Evolutionary conservation across 1,140 invertebrate species (phyloP).

Genomic region (Sinella curviseta): DNA sequence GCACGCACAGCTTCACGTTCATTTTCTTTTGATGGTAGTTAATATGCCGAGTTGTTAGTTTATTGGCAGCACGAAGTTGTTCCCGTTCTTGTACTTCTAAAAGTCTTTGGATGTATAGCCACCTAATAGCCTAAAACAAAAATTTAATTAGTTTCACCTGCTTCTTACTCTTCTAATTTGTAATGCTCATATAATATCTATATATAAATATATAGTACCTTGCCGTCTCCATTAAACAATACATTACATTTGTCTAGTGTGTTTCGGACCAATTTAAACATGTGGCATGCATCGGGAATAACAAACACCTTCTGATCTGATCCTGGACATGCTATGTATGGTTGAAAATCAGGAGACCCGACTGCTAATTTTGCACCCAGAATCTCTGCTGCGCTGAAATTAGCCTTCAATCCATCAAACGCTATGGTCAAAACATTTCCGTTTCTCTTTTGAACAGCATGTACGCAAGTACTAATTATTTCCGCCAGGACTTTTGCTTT

Average conservation of each 20-base stretch:
- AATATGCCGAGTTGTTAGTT: neutral
- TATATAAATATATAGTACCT: neutral
- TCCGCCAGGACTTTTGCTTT: too few relatives aligned
- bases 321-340: neutral
- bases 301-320: neutral
- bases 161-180: neutral
- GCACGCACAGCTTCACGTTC: neutral
- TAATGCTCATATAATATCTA: neutral
- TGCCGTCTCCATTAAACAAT: neutral
- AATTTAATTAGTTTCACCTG: too few relatives aligned
- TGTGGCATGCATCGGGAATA: neutral
- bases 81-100: neutral
- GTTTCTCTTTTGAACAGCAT: too few relatives aligned
- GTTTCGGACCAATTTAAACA: neutral
- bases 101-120: neutral
- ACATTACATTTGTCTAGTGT: neutral
- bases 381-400: neutral
- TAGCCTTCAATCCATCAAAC: neutral
- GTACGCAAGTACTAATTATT: too few relatives aligned
- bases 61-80: neutral
- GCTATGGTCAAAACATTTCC: too few relatives aligned
- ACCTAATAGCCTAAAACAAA: neutral
- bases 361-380: neutral
- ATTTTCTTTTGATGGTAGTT: neutral
- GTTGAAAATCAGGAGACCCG: neutral